phyloP scores from a whole-genome alignment of 2,797 vertebrate genomes.

The Mallotus villosus region DNA sequence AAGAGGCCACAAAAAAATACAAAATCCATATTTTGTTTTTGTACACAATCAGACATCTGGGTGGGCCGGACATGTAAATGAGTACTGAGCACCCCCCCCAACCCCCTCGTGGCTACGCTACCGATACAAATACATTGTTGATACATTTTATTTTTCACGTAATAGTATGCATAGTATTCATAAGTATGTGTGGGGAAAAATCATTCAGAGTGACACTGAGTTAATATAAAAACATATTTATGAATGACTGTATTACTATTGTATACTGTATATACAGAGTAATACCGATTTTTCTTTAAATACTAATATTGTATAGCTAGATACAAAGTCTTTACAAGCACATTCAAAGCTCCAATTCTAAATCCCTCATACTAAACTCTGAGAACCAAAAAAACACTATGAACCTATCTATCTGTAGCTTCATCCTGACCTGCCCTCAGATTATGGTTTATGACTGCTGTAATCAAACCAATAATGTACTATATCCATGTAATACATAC shows the following conservation, averaged over 20 bases:
- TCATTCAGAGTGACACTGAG: conserved; percentile 11
- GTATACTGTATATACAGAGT: conserved; percentile 54
- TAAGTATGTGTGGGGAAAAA: background rate
- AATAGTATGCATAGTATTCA: background rate
- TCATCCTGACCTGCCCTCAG: conserved; percentile 36
- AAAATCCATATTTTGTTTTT: too few species aligned
- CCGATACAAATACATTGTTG: too few species aligned
- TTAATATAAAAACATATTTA: conserved; percentile 71
- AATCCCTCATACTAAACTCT: conserved; percentile 1
- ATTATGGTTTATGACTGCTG: conserved; percentile 9
- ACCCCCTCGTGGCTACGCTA: too few species aligned
- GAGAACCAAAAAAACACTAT: conserved; percentile 32
- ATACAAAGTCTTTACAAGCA: conserved; percentile 32
- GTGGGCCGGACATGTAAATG: too few species aligned
- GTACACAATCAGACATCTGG: too few species aligned
- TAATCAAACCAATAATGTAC: conserved; percentile 34
- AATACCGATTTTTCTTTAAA: conserved; percentile 48
- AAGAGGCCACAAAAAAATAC: too few species aligned
- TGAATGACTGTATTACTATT: conserved; percentile 69
- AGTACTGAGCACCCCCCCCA: too few species aligned
- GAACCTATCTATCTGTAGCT: conserved; percentile 47
- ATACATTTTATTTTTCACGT: too few species aligned
- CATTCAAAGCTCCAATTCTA: conserved; percentile 28
- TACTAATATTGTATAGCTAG: conserved; percentile 38
- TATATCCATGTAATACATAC: conserved; percentile 45